Evolutionary conservation across 2,797 vertebrate genomes (phyloP), one percentile per base, ranked within the genome.

Genomic region (Syngnathus acus): DNA sequence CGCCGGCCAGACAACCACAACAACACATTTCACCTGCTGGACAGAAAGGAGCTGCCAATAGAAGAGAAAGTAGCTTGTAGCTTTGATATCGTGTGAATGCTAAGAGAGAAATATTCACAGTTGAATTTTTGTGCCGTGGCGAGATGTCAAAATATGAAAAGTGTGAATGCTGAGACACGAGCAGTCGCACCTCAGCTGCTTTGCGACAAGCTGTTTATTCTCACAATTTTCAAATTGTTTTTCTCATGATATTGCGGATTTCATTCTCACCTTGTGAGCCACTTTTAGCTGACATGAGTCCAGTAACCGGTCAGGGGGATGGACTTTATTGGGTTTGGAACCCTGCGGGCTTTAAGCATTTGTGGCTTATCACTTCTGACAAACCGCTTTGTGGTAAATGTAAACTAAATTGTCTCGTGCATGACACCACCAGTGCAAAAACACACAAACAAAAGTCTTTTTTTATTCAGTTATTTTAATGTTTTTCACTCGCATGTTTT

Each of bases 1-100:
- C 50, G n/a, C n/a, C 50, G 9, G 7, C n/a, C 50, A 53, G 50
- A 53, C 50, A 23, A 53, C 55, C 55, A 58, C 55, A 58, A 54
- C 53, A 54, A 58, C 55, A 58, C 55, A 60, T 40, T 60, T 40
- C 37, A 60, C 38, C 58, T 60, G 58, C 58, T 60, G 17, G 50
- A n/a, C n/a, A 10, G n/a, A 5, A 53, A 23, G 50, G 50, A 53
- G 50, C 50, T 9, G n/a, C n/a, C 50, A 21, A 53, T 21, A 11
- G 9, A n/a, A 53, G 9, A 53, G n/a, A 21, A 53, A 8, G n/a
- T 9, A 21, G n/a, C 50, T 53, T 53, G 9, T 23, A 21, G 50
- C 50, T 53, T 21, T 53, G 9, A 53, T 53, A 53, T 21, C 21
- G 50, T 53, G 50, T 21, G n/a, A 21, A 53, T 53, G 50, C 50